A percentile compares a stretch with the other conserved stretches of the same genome.
Conservation (phyloP, 92 coral and sea anemone genomes). For the Isaurus tuberculatus region DNA sequence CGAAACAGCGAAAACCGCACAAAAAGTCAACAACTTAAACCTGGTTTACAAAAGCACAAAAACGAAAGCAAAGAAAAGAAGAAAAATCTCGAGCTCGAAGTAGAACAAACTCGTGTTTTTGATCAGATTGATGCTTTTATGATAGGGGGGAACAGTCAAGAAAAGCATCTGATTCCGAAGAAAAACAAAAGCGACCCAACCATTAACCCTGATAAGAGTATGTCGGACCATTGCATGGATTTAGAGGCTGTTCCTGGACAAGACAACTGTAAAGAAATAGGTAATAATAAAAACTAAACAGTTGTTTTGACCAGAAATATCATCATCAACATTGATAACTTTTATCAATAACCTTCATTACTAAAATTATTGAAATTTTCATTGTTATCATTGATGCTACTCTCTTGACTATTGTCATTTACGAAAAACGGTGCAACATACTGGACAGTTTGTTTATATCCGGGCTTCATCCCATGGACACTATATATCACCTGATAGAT, state of each 20-base stretch:
- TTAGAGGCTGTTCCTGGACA: background rate
- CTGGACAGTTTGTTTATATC: too few relatives aligned
- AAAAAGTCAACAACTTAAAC: constrained; percentile 9
- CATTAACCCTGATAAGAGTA: background rate
- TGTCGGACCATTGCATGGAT: background rate
- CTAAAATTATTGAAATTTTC: background rate
- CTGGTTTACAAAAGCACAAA: constrained; percentile 4
- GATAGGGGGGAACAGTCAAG: constrained; percentile 48
- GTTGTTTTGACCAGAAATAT: background rate
- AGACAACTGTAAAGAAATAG: background rate
- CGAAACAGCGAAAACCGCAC: background rate
- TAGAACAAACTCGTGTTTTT: background rate
- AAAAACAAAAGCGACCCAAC: constrained; percentile 37
- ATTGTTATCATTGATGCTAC: too few relatives aligned
- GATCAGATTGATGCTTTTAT: constrained; percentile 39
- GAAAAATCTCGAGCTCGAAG: background rate
- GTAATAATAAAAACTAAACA: background rate
- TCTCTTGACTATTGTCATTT: too few relatives aligned
- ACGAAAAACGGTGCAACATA: too few relatives aligned
- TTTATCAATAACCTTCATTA: background rate
- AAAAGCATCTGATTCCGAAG: constrained; percentile 25
- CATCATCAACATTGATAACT: background rate
- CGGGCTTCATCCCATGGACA: too few relatives aligned
- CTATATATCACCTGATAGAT: too few relatives aligned
- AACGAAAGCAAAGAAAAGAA: background rate